These are phyloP conservation scores for Leuciscus waleckii DNA, from an alignment of 2,797 vertebrate species.

Conservation along the genomic window DNA sequence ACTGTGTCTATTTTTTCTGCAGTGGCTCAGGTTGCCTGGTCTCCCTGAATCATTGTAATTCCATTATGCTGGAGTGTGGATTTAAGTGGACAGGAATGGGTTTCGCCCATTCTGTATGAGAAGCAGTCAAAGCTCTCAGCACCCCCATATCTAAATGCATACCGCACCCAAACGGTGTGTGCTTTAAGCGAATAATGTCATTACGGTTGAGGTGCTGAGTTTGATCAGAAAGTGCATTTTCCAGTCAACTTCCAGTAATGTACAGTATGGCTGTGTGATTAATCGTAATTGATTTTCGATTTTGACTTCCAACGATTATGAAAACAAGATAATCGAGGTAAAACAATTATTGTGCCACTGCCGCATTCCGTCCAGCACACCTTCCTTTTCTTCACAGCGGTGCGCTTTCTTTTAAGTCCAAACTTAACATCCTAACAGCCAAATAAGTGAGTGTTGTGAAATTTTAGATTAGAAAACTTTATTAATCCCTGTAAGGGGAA, in stretches of 20 bases:
- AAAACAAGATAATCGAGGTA: too few relatives aligned
- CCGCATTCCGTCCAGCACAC: too few relatives aligned
- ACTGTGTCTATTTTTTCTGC: constrained; percentile 24
- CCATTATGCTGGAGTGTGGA: constrained; percentile 25
- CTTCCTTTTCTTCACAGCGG: too few relatives aligned
- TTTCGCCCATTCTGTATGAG: constrained; percentile 10
- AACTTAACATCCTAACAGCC: too few relatives aligned
- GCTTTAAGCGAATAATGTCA: not conserved
- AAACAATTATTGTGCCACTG: too few relatives aligned
- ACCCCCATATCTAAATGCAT: not conserved
- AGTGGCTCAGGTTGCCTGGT: constrained; percentile 36
- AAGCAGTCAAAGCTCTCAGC: constrained; percentile 18
- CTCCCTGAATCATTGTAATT: constrained; percentile 41
- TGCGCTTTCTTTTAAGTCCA: too few relatives aligned
- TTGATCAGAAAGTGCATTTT: not conserved
- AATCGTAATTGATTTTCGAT: too few relatives aligned
- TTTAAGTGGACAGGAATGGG: constrained; percentile 51
- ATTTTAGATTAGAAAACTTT: too few relatives aligned
- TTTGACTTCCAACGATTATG: too few relatives aligned
- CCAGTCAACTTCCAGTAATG: not conserved
- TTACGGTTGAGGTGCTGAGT: not conserved
- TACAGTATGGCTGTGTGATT: not conserved
- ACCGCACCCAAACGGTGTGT: not conserved
- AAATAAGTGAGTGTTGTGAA: too few relatives aligned
- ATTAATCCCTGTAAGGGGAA: too few relatives aligned